A percentile compares a stretch with the other conserved stretches of the same genome.
phyloP scores from a whole-genome alignment of 2,797 vertebrate genomes.

The Strix occidentalis region DNA sequence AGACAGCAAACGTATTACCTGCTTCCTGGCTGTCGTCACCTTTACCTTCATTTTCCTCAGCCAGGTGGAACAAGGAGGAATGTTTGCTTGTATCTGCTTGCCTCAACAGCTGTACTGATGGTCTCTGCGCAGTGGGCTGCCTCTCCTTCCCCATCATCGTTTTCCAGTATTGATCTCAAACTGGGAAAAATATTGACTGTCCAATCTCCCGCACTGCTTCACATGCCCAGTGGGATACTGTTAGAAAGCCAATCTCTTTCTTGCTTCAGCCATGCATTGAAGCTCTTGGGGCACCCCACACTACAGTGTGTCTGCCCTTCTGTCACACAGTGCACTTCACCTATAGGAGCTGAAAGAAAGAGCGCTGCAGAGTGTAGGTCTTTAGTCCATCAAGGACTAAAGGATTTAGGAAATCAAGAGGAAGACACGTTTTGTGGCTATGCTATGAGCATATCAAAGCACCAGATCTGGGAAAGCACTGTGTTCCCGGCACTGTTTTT shows the following conservation, averaged over 20 bases:
- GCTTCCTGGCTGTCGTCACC: background rate
- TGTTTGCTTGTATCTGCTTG: background rate
- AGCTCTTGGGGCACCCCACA: background rate
- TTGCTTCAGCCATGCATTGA: background rate
- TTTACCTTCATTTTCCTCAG: background rate
- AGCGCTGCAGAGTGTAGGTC: background rate
- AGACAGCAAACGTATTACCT: background rate
- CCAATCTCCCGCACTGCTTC: background rate
- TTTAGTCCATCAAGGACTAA: background rate
- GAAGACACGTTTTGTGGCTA: background rate
- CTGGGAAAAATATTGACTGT: background rate
- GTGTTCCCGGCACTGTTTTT: slow-evolving; percentile 8
- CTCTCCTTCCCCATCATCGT: background rate
- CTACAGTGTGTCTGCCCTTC: background rate
- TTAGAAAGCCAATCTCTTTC: background rate
- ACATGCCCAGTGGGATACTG: background rate
- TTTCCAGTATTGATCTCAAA: background rate
- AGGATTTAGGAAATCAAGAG: background rate
- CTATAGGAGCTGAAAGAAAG: background rate
- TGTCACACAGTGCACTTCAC: background rate
- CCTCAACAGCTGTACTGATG: background rate
- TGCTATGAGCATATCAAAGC: background rate
- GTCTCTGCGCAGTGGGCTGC: background rate
- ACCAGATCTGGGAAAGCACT: background rate
- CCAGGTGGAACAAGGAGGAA: background rate